Base-by-base conservation (phyloP, 2,888 invertebrate genomes). In the Nasonovia ribisnigri region DNA sequence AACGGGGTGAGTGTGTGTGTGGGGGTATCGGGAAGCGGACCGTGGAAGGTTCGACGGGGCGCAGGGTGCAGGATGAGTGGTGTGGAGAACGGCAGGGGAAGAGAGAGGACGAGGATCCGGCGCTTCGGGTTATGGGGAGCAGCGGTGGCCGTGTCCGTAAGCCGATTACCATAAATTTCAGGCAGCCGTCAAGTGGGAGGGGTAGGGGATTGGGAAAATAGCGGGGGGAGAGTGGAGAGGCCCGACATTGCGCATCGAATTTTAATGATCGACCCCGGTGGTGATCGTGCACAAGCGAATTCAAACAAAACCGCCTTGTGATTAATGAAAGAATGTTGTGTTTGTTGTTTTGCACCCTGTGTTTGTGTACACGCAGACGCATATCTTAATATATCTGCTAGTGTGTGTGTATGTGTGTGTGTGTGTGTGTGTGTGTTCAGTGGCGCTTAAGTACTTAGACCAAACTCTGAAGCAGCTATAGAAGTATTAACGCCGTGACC, bases 161-260 rank as follows among this genome's bases (percentile, higher is more conserved):
- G 93, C 93, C 93, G 93, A 93, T 93, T 93, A 93, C 93, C 93
- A 93, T 93, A 93, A 93, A 93, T 93, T 93, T 93, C 89, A 46
- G 90, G 60, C 51, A 36, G 84, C 84, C 57, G 84, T 42, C 67
- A 24, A 36, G 87, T 51, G 4, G 43, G 10, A 46, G 46, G 4
- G n/a, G 90, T 36, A 29, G 11, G 24, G 54, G 84, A 57, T 57
- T 46, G 84, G 54, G 42, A 51, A 48, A 88, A 92, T 29, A 54
- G 29, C 20, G 20, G 60, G 16, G 16, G 29, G 84, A 87, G 54
- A 16, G 84, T 43, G 29, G 86, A 42, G 67, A n/a, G 48, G 51
- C 51, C 67, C 88, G 92, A 67, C 93, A 60, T 86, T 86, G 90
- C 60, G 84, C 89, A 90, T 86, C 90, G 90, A 93, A 93, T 93